Percentiles rank a stretch among this genome's conserved stretches.
Evolutionary conservation across 2,113 vertebrate species (phyloP).

Genomic region (Nanger granti): DNA sequence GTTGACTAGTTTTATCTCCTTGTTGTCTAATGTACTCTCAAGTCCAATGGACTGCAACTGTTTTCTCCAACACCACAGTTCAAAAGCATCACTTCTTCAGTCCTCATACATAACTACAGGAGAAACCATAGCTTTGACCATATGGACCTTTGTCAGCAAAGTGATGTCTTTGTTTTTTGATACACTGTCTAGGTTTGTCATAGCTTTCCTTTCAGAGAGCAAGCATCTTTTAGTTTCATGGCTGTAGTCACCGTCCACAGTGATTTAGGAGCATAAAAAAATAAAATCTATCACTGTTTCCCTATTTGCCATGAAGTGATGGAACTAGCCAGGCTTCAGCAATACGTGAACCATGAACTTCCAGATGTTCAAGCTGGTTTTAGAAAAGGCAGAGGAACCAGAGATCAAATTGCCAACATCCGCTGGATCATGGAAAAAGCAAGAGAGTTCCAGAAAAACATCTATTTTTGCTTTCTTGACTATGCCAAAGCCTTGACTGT

Average conservation of each 20-base stretch:
- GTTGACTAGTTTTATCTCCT: neutral
- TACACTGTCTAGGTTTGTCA: neutral
- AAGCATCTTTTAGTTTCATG: neutral
- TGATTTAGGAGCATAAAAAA: neutral
- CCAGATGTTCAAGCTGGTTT: neutral
- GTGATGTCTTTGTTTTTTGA: neutral
- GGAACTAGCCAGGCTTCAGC: neutral
- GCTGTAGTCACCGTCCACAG: neutral
- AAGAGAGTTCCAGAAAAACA: neutral
- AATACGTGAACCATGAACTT: neutral
- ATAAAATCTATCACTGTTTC: neutral
- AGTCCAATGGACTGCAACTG: neutral
- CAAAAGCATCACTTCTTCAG: neutral
- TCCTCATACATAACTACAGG: neutral
- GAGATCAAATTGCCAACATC: neutral
- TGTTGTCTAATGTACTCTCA: neutral
- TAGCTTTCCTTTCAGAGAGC: neutral
- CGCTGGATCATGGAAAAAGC: fast-evolving
- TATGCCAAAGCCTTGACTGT: neutral
- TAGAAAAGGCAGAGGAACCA: neutral
- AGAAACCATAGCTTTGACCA: neutral
- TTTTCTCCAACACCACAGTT: neutral
- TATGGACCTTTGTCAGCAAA: neutral
- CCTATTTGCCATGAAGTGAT: neutral
- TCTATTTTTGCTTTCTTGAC: neutral